Base-by-base conservation (phyloP, 2,888 invertebrate genomes). In the Epinotia demarniana region DNA sequence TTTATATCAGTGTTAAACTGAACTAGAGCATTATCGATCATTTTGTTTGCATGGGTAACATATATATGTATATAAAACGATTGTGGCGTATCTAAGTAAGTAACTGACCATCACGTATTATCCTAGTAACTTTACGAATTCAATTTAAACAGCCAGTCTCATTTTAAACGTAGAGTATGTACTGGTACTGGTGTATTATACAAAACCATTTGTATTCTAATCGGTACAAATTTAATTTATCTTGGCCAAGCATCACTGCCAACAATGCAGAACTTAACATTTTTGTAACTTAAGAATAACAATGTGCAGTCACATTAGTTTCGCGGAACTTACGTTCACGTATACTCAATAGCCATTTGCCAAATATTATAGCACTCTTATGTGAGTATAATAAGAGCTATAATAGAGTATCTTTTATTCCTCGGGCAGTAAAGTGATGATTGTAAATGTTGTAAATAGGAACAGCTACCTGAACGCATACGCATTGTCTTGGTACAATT, bases 391-490 rank as follows among this genome's bases (percentile, higher is more conserved):
- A 64, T 80, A 79, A 83, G 78, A 80, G 77, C 74, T 77, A 79
- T 67, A 78, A 80, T 87, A 78, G 60, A 49, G 46, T 76, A 72
- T 68, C 9, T 46, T 33, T 63, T 74, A 1, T 71, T 79, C 77
- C 68, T 74, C 57, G 69, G 78, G 75, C 76, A 78, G 78, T 79
- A 81, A 76, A 80, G 60, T 67, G 69, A 78, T 70, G 69, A 82
- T 81, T 81, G 85, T 83, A 81, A 83, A 83, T 84, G 85, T 80
- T 82, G 83, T 86, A 80, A 73, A 79, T 77, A 82, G 82, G 82
- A 86, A 85, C 81, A 82, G 92, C 92, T 92, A 92, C 92, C 92
- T 92, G 92, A 91, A 90, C 81, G 86, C 79, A 82, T 82, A 80
- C 77, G 81, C 81, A 87, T 92, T 92, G 90, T 92, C 86, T 89